A percentile compares a stretch with the other conserved stretches of the same genome.
Conservation (phyloP, 2,113 vertebrate genomes). For the Plotosus lineatus region DNA sequence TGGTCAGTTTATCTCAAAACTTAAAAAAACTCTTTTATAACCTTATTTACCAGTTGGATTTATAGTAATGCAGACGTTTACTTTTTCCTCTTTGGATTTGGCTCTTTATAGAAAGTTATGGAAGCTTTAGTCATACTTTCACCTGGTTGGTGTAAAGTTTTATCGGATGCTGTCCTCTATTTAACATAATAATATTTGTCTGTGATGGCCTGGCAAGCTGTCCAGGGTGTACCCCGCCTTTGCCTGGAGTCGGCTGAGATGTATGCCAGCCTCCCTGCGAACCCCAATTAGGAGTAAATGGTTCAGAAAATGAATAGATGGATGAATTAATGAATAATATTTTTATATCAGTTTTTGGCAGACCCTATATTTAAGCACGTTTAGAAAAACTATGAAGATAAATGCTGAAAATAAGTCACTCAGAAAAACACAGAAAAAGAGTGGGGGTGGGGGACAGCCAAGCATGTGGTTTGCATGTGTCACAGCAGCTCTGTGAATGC, state of each 20-base stretch:
- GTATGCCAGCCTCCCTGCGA: too few relatives aligned
- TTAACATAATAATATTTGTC: constrained; percentile 36
- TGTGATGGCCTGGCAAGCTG: too few relatives aligned
- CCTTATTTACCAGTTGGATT: neutral
- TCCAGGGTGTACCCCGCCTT: too few relatives aligned
- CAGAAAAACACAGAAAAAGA: neutral
- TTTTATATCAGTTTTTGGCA: constrained; percentile 41
- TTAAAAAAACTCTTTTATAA: neutral
- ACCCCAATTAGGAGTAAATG: too few relatives aligned
- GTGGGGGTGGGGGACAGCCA: too few relatives aligned
- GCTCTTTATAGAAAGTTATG: neutral
- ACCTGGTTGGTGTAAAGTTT: constrained; percentile 15
- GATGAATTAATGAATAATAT: too few relatives aligned
- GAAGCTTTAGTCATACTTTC: constrained; percentile 10
- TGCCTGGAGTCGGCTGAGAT: too few relatives aligned
- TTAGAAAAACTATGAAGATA: constrained; percentile 53
- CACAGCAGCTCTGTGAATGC: constrained; percentile 27
- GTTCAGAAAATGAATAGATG: too few relatives aligned
- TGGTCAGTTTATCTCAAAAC: neutral
- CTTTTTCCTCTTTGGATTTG: constrained; percentile 3
- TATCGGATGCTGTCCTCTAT: constrained; percentile 16
- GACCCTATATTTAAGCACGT: constrained; percentile 31
- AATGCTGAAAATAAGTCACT: constrained; percentile 40
- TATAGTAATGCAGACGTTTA: neutral
- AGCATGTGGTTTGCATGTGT: constrained; percentile 65